A percentile compares a stretch with the other conserved stretches of the same genome.
Conservation (phyloP, 2,797 vertebrate species). For the Taeniopygia guttata region DNA sequence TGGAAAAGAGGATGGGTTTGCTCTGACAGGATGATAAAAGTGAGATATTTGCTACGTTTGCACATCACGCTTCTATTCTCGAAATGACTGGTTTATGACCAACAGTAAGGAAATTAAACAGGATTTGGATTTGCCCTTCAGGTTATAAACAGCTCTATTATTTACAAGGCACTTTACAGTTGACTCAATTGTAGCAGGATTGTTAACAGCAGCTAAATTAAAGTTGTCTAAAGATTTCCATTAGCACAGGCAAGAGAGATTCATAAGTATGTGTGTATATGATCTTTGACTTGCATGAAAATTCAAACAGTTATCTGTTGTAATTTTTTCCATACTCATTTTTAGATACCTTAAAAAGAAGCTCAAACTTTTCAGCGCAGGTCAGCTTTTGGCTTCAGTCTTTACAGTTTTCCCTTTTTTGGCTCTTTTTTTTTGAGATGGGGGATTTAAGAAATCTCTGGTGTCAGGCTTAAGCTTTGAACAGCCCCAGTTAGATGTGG, state of each 20-base stretch:
- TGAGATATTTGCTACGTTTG: background rate
- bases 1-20: background rate
- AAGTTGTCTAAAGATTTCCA: conserved; percentile 32
- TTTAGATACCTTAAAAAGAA: background rate
- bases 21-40: conserved; percentile 19
- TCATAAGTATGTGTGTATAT: background rate
- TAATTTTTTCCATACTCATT: background rate
- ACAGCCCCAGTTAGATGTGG: background rate
- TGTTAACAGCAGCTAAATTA: conserved; percentile 13
- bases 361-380: background rate
- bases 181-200: background rate
- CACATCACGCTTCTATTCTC: background rate
- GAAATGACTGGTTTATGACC: background rate
- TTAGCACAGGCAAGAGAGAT: background rate
- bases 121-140: conserved; percentile 33
- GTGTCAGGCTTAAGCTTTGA: background rate
- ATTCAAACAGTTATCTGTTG: background rate
- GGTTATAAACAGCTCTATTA: conserved; percentile 35
- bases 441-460: background rate
- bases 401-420: background rate
- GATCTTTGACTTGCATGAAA: background rate
- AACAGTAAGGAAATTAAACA: conserved; percentile 12
- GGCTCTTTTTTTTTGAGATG: background rate
- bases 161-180: conserved; percentile 15
- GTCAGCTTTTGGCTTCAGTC: background rate